phyloP scores from a whole-genome alignment of 2,888 invertebrate genomes.

The Drosophila melanosoma region DNA sequence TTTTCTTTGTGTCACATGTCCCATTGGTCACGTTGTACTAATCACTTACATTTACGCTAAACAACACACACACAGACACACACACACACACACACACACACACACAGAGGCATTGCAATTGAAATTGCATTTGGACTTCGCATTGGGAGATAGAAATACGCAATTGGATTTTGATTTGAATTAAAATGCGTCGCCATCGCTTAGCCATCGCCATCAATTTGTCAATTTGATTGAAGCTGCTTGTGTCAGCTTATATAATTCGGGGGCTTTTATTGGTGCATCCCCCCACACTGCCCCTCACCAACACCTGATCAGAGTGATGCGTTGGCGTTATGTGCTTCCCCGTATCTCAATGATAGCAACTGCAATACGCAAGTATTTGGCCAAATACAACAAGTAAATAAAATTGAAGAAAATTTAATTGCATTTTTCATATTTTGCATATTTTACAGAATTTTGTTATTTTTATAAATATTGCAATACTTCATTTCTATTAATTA shows the following conservation, averaged over 20 bases:
- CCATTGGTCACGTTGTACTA: constrained; percentile 17
- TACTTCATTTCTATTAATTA: neutral
- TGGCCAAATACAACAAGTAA: neutral
- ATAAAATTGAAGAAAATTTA: constrained; percentile 15
- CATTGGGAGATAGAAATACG: constrained; percentile 51
- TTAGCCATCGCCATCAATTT: constrained; percentile 5
- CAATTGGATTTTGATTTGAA: constrained; percentile 71
- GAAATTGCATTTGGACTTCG: constrained; percentile 53
- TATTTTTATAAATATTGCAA: neutral
- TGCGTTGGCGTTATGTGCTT: constrained; percentile 30
- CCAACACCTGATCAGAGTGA: neutral
- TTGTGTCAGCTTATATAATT: constrained; percentile 60
- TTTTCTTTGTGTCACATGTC: constrained; percentile 12
- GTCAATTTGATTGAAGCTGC: constrained; percentile 34
- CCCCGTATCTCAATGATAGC: constrained; percentile 31
- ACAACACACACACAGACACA: neutral
- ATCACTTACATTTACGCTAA: neutral
- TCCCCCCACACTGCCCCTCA: neutral
- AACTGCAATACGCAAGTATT: constrained; percentile 6
- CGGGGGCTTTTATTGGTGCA: constrained; percentile 28
- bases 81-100: neutral
- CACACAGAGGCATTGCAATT: constrained; percentile 15
- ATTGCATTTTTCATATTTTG: neutral
- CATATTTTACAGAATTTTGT: neutral
- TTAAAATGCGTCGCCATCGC: constrained; percentile 49